Evolutionary conservation across 2,888 invertebrate genomes (phyloP).

Genomic region (Neoscelio sp.): DNA sequence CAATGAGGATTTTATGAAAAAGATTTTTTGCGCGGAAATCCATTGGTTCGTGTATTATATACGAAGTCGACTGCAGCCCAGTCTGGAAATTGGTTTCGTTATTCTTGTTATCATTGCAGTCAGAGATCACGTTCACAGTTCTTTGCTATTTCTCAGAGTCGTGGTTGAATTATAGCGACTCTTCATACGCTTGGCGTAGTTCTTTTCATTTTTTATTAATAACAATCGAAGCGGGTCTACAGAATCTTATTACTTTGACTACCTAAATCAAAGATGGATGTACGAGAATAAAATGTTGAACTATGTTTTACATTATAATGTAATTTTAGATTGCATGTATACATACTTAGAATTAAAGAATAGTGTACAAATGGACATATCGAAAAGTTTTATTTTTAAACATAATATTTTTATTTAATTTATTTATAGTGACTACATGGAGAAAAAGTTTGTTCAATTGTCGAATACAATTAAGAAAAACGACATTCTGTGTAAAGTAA

Average conservation of each 20-base stretch:
- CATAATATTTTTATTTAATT: too few species aligned
- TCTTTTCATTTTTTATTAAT: slow-evolving; percentile 15
- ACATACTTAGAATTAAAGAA: too few species aligned
- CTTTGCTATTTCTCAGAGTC: slow-evolving; percentile 42
- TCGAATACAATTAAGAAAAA: too few species aligned
- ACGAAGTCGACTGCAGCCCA: slow-evolving; percentile 47
- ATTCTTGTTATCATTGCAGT: slow-evolving; percentile 55
- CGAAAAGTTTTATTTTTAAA: too few species aligned
- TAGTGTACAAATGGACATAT: too few species aligned
- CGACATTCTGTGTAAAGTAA: too few species aligned
- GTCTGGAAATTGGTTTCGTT: slow-evolving; percentile 65
- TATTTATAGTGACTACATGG: too few species aligned
- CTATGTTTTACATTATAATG: too few species aligned
- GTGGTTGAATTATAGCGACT: slow-evolving; percentile 31
- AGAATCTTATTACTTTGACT: slow-evolving; percentile 21
- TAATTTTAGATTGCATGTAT: too few species aligned
- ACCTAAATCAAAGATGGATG: too few species aligned
- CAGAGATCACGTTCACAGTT: slow-evolving; percentile 51
- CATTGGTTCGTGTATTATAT: slow-evolving; percentile 49
- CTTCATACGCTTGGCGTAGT: slow-evolving; percentile 29
- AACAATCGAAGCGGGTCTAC: slow-evolving; percentile 9
- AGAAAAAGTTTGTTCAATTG: too few species aligned
- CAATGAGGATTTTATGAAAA: slow-evolving; percentile 21
- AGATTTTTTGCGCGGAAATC: slow-evolving; percentile 34
- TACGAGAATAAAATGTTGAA: too few species aligned